Evolutionary conservation across 2,113 vertebrate species (phyloP).

Genomic region (Brachirus orientalis): DNA sequence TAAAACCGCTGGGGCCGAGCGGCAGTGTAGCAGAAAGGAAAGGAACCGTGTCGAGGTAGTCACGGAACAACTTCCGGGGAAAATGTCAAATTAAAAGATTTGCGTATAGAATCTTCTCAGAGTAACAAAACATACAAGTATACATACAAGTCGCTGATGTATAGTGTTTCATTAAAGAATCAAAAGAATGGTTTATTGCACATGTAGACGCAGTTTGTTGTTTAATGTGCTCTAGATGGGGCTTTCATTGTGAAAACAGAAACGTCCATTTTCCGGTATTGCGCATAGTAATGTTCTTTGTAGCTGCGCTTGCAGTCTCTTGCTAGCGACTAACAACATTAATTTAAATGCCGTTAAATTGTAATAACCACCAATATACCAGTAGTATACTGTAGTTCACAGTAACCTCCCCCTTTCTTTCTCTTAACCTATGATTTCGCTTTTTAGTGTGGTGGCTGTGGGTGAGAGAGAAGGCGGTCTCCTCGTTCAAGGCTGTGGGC

Average conservation of each 20-base stretch:
- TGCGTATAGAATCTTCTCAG: not conserved
- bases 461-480: slow-evolving; percentile 68
- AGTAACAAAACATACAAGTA: no score
- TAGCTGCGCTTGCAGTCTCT: not conserved
- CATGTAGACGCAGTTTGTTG: not conserved
- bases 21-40: slow-evolving; percentile 19
- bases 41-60: not conserved
- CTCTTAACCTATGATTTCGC: slow-evolving; percentile 45
- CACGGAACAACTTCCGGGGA: slow-evolving; percentile 9
- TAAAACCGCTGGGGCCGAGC: slow-evolving; percentile 61
- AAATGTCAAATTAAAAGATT: not conserved
- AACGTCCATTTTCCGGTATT: slow-evolving; percentile 6
- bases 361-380: not conserved
- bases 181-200: not conserved
- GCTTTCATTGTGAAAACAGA: slow-evolving; percentile 39
- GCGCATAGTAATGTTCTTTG: not conserved
- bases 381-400: not conserved
- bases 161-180: no score
- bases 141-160: no score
- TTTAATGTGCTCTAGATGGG: not conserved
- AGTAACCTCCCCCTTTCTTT: not conserved
- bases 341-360: not conserved
- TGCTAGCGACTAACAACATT: slow-evolving; percentile 11
- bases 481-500: slow-evolving; percentile 48
- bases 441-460: slow-evolving; percentile 44